A percentile compares a stretch with the other conserved stretches of the same genome.
Evolutionary conservation across 2,797 vertebrate species (phyloP).

Genomic region (Sphenopsis melanotis): DNA sequence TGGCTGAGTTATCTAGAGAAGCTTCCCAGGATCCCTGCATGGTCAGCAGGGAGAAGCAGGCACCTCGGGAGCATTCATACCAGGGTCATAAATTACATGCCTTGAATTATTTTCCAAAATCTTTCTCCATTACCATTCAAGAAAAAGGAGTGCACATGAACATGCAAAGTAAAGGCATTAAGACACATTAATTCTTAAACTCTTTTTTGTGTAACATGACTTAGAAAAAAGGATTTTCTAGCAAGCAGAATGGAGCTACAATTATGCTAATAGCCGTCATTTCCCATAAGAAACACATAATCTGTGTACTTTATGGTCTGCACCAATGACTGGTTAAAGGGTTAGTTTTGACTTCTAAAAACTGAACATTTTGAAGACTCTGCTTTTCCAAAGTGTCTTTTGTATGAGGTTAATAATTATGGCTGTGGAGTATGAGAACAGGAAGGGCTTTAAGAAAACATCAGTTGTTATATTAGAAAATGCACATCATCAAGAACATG

Average conservation of each 20-base stretch:
- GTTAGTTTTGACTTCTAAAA: neutral
- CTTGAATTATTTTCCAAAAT: neutral
- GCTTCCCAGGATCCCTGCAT: neutral
- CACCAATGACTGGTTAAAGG: neutral
- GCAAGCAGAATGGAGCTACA: neutral
- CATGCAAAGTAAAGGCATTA: neutral
- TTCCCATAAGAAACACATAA: neutral
- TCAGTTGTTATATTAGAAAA: neutral
- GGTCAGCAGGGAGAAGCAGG: neutral
- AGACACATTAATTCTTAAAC: neutral
- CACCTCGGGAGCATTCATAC: neutral
- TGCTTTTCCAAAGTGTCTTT: slow-evolving; percentile 1
- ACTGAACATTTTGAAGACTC: neutral
- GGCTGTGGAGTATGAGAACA: neutral
- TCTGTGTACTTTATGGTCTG: neutral
- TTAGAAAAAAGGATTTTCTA: neutral
- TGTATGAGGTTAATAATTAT: neutral
- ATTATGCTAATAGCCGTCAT: neutral
- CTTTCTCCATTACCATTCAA: neutral
- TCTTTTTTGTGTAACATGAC: neutral
- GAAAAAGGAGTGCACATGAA: neutral
- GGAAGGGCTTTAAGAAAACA: neutral
- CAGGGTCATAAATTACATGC: neutral
- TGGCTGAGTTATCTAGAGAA: neutral
- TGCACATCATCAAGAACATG: neutral